Conservation (phyloP, 1,140 invertebrate genomes). For the Drosophila orosa region DNA sequence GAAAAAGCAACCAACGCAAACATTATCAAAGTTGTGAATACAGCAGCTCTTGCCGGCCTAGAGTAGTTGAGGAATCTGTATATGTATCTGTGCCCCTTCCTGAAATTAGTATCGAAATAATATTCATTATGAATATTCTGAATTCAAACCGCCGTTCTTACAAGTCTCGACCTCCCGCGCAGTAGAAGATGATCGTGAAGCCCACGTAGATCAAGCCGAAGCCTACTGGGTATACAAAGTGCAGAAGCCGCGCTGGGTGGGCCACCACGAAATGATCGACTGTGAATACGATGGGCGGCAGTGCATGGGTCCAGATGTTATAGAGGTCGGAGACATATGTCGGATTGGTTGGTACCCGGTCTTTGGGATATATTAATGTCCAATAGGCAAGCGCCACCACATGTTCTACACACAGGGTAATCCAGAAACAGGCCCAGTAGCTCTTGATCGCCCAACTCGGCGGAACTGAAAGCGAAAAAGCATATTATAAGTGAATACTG, state of each 20-base stretch:
- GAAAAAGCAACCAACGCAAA: not conserved
- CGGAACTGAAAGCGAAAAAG: not conserved
- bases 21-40: not conserved
- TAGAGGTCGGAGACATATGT: not conserved
- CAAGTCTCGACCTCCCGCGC: conserved; percentile 87
- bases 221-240: conserved; percentile 88
- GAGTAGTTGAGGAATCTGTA: conserved; percentile 37
- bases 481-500: not conserved
- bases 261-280: conserved; percentile 88
- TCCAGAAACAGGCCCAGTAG: conserved; percentile 61
- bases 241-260: conserved; percentile 88
- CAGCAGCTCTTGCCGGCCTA: not conserved
- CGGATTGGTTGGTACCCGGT: not conserved
- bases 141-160: conserved; percentile 54
- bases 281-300: conserved; percentile 89
- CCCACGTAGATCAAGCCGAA: conserved; percentile 86
- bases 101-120: not conserved
- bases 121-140: not conserved
- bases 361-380: conserved; percentile 16
- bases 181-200: conserved; percentile 89
- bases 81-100: conserved; percentile 27
- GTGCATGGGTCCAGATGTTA: conserved; percentile 89
- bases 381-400: conserved; percentile 28
- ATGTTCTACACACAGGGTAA: conserved; percentile 12
- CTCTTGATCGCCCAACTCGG: not conserved